Evolutionary conservation across 2,797 vertebrate genomes (phyloP).

Genomic region (Allobates femoralis): DNA sequence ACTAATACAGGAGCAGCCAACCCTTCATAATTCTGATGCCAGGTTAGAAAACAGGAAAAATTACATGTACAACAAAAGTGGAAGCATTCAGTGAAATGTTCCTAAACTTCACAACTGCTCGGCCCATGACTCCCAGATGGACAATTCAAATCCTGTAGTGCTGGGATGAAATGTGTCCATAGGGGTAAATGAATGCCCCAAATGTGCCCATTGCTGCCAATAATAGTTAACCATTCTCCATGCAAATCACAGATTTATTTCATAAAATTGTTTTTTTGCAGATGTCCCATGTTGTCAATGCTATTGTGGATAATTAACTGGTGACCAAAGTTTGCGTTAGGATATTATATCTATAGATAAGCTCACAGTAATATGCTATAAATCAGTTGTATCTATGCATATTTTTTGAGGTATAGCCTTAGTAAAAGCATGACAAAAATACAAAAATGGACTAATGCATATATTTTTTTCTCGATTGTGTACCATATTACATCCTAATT

Average conservation of each 20-base stretch:
- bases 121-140: neutral
- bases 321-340: neutral
- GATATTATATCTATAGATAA: neutral
- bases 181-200: neutral
- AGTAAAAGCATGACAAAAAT: neutral
- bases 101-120: neutral
- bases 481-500: neutral
- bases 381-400: neutral
- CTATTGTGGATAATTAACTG: neutral
- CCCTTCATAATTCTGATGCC: constrained; percentile 8
- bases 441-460: neutral
- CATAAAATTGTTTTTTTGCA: neutral
- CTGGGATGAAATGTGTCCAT: neutral
- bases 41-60: neutral
- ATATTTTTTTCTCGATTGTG: neutral
- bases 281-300: neutral
- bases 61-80: neutral
- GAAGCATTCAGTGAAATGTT: neutral
- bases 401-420: neutral
- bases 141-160: neutral
- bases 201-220: neutral
- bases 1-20: constrained; percentile 3
- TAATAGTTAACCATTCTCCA: neutral
- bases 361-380: neutral
- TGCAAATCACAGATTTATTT: neutral